Conservation (phyloP, 1,140 invertebrate species). For the Alviniconcha marisindica region DNA sequence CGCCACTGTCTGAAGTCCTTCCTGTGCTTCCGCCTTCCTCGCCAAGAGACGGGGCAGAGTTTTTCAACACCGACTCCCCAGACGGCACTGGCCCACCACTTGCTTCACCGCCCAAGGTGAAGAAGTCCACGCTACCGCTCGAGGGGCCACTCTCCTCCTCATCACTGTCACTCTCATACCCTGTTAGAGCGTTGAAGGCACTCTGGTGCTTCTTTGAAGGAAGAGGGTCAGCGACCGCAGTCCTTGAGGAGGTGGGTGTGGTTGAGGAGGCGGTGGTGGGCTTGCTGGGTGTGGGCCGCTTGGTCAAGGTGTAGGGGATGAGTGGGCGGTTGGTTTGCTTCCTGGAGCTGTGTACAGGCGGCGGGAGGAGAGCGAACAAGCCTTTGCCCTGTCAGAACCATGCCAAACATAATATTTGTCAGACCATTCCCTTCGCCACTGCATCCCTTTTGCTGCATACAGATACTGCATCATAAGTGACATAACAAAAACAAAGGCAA, state of each 20-base stretch:
- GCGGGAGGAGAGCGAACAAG: constrained; percentile 59
- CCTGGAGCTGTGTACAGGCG: constrained; percentile 53
- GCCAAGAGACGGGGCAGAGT: not conserved
- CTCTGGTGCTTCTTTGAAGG: constrained; percentile 38
- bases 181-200: constrained; percentile 48
- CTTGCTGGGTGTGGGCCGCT: constrained; percentile 41
- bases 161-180: constrained; percentile 62
- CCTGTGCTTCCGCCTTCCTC: not conserved
- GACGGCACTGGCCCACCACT: constrained; percentile 20
- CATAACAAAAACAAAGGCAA: no score
- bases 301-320: constrained; percentile 61
- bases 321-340: constrained; percentile 64
- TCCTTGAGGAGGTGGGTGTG: not conserved
- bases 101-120: constrained; percentile 45
- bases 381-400: constrained; percentile 28
- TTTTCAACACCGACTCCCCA: not conserved
- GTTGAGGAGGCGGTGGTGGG: not conserved
- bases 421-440: no score
- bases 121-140: constrained; percentile 48
- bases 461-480: no score
- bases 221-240: not conserved
- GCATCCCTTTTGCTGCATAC: no score
- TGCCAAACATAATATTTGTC: no score
- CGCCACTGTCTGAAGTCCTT: not conserved
- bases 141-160: constrained; percentile 48